Percentiles rank a stretch among this genome's conserved stretches.
phyloP scores from a whole-genome alignment of 2,888 invertebrate species.

The Microctonus brassicae region DNA sequence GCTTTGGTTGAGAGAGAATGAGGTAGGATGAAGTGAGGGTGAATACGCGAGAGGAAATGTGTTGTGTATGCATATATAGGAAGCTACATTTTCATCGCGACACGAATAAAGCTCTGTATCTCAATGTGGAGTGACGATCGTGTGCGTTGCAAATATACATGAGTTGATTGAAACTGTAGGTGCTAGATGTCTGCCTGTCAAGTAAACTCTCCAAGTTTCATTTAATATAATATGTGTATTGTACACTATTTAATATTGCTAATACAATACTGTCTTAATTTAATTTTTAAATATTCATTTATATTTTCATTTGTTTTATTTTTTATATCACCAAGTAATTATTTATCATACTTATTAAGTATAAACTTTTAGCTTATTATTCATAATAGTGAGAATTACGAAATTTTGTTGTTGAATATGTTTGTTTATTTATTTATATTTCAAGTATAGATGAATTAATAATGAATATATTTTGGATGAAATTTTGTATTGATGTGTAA shows the following conservation, averaged over 20 bases:
- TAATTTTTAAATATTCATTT: too few species aligned
- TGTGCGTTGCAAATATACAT: constrained; percentile 5
- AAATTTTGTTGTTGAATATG: not conserved
- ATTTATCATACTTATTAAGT: too few species aligned
- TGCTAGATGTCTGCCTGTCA: not conserved
- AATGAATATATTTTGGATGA: not conserved
- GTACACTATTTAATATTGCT: too few species aligned
- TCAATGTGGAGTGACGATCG: not conserved
- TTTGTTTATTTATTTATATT: not conserved
- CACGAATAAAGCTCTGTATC: constrained; percentile 11
- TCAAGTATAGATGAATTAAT: not conserved
- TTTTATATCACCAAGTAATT: too few species aligned
- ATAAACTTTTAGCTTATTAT: too few species aligned
- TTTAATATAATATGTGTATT: not conserved
- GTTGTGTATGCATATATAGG: constrained; percentile 5
- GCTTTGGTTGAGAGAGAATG: constrained; percentile 39
- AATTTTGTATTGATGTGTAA: not conserved
- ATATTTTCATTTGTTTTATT: too few species aligned
- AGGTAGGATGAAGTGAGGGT: not conserved
- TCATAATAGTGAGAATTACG: not conserved
- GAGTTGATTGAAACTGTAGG: constrained; percentile 14
- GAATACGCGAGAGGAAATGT: not conserved
- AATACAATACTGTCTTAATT: too few species aligned
- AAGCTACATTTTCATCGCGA: constrained; percentile 13
- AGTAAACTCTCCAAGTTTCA: constrained; percentile 4